Conservation (phyloP, 2,888 invertebrate genomes). For the Chesias legatella region DNA sequence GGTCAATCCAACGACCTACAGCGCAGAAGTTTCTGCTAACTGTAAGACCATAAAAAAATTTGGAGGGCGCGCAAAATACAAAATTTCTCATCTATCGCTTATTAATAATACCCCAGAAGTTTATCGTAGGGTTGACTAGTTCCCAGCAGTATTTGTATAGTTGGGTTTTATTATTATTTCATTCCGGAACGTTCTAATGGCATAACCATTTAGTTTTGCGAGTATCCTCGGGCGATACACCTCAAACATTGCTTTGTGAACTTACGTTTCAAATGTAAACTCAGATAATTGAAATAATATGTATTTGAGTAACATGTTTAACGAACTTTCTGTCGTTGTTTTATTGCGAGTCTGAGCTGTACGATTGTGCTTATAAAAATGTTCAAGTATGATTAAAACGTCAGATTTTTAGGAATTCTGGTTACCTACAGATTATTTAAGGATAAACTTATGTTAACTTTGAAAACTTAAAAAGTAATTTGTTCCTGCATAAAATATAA, state of each 20-base stretch:
- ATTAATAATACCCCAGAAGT: too few species aligned
- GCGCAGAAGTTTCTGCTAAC: too few species aligned
- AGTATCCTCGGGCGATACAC: conserved; percentile 54
- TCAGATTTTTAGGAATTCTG: too few species aligned
- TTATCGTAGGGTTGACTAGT: not conserved
- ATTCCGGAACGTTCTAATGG: conserved; percentile 42
- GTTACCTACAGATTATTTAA: too few species aligned
- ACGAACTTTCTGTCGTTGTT: conserved; percentile 21
- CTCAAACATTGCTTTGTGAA: conserved; percentile 64
- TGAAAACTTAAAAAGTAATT: too few species aligned
- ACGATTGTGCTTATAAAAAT: not conserved
- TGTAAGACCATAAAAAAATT: too few species aligned
- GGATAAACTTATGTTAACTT: too few species aligned
- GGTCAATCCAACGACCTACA: too few species aligned
- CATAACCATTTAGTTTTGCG: conserved; percentile 48
- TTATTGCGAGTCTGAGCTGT: not conserved
- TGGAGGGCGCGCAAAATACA: too few species aligned
- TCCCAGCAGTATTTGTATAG: conserved; percentile 37
- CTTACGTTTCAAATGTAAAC: conserved; percentile 67
- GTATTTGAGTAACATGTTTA: conserved; percentile 60
- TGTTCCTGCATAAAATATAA: too few species aligned
- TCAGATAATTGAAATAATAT: conserved; percentile 71
- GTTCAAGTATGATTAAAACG: not conserved
- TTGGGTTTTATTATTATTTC: conserved; percentile 37
- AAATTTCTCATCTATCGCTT: too few species aligned